Evolutionary conservation across 2,888 invertebrate genomes (phyloP).

Genomic region (Caenorhabditis parvicauda): DNA sequence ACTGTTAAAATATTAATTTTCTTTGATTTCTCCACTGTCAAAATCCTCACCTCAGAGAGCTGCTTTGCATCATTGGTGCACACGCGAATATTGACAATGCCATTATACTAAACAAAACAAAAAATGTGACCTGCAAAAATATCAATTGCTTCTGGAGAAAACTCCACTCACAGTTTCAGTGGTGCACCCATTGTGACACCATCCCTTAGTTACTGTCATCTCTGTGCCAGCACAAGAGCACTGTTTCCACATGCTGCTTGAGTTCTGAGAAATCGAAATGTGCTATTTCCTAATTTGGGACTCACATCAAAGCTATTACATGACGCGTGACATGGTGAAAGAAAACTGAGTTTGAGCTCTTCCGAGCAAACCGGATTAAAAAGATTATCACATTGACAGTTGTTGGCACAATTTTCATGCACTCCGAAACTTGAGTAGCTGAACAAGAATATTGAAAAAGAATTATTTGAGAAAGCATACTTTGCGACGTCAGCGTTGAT

Average conservation of each 20-base stretch:
- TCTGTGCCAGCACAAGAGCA: too few species aligned
- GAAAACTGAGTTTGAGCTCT: conserved; percentile 26
- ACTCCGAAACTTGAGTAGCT: conserved; percentile 18
- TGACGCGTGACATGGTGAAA: conserved; percentile 44
- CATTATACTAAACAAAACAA: conserved; percentile 30
- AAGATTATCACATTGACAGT: conserved; percentile 36
- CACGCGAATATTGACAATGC: conserved; percentile 36
- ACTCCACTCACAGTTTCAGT: conserved; percentile 4
- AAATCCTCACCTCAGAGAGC: conserved; percentile 23
- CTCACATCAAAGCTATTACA: too few species aligned
- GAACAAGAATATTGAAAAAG: not conserved
- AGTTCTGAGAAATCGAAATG: not conserved
- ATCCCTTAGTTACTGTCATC: conserved; percentile 17
- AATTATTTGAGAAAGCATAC: not conserved
- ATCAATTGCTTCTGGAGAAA: not conserved
- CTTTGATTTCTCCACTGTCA: not conserved
- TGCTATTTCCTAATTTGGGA: too few species aligned
- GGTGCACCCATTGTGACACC: conserved; percentile 17
- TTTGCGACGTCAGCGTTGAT: conserved; percentile 10
- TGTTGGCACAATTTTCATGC: conserved; percentile 15
- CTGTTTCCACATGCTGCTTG: too few species aligned
- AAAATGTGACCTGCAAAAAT: conserved; percentile 24
- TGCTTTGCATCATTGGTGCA: conserved; percentile 37
- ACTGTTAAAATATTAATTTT: too few species aligned
- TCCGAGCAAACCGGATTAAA: conserved; percentile 43